Percentiles rank a stretch among this genome's conserved stretches.
Conservation (phyloP, 2,113 vertebrate species). For the Thryonomys swinderianus region DNA sequence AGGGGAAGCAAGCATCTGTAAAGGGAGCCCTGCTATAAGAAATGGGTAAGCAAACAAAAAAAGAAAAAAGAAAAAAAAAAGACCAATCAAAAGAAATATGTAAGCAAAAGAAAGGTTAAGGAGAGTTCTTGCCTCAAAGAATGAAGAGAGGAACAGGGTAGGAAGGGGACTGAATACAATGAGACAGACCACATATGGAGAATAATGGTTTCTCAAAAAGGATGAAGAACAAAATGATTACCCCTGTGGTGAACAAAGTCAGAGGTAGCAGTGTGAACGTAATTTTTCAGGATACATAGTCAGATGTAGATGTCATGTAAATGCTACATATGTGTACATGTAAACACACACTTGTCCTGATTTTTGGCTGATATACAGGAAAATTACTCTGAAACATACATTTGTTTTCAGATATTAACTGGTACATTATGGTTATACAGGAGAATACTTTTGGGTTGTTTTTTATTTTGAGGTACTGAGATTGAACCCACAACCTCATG, state of each 20-base stretch:
- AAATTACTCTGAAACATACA: neutral
- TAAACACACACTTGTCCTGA: neutral
- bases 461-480: neutral
- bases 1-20: neutral
- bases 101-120: neutral
- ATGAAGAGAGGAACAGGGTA: neutral
- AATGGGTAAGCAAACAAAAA: neutral
- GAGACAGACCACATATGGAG: neutral
- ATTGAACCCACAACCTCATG: neutral
- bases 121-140: neutral
- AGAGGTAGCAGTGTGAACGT: neutral
- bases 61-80: too few relatives aligned
- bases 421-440: neutral
- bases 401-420: conserved; percentile 1
- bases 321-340: neutral
- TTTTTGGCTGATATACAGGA: neutral
- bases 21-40: neutral
- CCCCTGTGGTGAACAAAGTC: neutral
- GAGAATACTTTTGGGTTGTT: neutral
- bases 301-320: neutral
- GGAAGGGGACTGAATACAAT: neutral
- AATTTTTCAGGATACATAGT: neutral
- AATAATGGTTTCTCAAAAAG: neutral
- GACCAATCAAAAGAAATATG: too few relatives aligned
- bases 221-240: neutral